Percentiles rank a stretch among this genome's conserved stretches.
These are phyloP conservation scores for Eupithecia pulchellata DNA, from an alignment of 2,888 invertebrate species.

Conservation along the genomic window DNA sequence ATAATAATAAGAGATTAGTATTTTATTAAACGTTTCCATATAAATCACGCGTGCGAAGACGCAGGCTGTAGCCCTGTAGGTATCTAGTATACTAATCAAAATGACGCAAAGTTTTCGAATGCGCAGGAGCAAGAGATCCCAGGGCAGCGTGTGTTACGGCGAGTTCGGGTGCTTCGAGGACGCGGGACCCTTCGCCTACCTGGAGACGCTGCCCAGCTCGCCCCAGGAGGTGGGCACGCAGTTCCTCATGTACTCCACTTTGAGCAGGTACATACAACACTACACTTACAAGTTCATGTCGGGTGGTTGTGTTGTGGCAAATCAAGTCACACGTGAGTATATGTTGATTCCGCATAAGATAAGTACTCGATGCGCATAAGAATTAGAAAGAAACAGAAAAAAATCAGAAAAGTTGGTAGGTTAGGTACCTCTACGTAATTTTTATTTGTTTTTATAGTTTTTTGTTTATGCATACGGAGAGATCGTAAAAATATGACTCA, in stretches of 20 bases:
- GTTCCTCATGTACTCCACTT: constrained; percentile 90
- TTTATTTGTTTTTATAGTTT: background rate
- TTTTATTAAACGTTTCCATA: too few relatives aligned
- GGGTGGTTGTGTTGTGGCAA: background rate
- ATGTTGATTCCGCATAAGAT: background rate
- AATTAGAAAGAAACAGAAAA: too few relatives aligned
- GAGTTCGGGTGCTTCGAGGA: constrained; percentile 97
- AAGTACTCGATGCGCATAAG: too few relatives aligned
- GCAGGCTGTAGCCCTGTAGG: too few relatives aligned
- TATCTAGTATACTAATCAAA: too few relatives aligned
- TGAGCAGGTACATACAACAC: constrained; percentile 79
- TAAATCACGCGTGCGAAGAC: too few relatives aligned
- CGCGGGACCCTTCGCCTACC: constrained; percentile 94
- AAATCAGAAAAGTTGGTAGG: too few relatives aligned
- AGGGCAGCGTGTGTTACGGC: constrained; percentile 93
- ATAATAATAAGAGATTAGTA: too few relatives aligned
- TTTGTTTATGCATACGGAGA: too few relatives aligned
- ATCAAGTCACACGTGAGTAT: background rate
- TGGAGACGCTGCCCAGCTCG: constrained; percentile 94
- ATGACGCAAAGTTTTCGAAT: background rate
- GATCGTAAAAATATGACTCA: too few relatives aligned
- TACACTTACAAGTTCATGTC: background rate
- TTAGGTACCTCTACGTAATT: too few relatives aligned
- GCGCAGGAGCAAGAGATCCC: constrained; percentile 89
- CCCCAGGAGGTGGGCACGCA: constrained; percentile 95